Evolutionary conservation across 2,113 vertebrate species (phyloP).

Genomic region (Centropus unirufus): DNA sequence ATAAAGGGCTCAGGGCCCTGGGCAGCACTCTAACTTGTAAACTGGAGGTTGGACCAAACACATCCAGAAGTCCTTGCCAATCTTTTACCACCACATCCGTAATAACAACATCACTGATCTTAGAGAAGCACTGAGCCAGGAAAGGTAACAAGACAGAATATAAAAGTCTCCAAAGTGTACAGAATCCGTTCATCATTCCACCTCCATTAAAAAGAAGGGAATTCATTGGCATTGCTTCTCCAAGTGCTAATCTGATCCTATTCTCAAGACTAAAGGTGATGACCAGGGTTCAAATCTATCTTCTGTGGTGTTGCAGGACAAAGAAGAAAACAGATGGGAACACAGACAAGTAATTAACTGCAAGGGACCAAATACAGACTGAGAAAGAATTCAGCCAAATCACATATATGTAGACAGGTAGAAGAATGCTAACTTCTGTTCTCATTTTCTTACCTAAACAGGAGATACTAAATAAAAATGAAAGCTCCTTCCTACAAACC

Average conservation of each 20-base stretch:
- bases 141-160: neutral
- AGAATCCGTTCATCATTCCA: neutral
- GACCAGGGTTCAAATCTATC: neutral
- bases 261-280: neutral
- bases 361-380: neutral
- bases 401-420: neutral
- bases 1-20: neutral
- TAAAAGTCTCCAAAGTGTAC: neutral
- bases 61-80: neutral
- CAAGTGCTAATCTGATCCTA: neutral
- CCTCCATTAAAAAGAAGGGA: neutral
- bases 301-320: neutral
- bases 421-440: neutral
- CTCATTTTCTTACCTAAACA: neutral
- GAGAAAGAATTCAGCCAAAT: neutral
- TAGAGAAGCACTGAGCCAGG: neutral
- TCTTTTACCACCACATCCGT: neutral
- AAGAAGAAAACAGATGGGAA: neutral
- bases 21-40: neutral
- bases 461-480: neutral
- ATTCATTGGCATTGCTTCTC: neutral
- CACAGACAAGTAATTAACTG: neutral
- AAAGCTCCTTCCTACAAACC: neutral
- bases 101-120: neutral
- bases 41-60: neutral